Evolutionary conservation across 2,888 invertebrate species (phyloP), one percentile per base, ranked within the genome.

Genomic region (Tiliacea aurago): DNA sequence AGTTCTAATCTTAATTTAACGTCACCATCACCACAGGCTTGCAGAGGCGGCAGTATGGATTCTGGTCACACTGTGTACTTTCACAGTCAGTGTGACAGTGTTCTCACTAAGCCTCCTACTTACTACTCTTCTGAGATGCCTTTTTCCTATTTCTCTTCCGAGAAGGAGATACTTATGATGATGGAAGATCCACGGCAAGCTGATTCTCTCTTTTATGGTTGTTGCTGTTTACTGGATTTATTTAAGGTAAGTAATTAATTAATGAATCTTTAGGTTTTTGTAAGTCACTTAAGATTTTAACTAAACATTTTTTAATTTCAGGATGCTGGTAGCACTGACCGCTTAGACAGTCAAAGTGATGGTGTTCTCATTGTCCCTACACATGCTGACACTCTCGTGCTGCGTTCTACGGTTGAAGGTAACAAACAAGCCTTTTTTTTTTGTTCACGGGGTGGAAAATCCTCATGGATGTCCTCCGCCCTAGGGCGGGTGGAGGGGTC

Each of bases 361-460:
- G 56, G 41, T 56, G 2, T 65, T n/a, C 73, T 73, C 47, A 73
- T 67, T 2, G 77, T 73, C 15, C 73, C 73, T 10, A 28, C 77
- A 13, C 77, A 73, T 49, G 73, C 73, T 49, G 73, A 73, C n/a
- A 56, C 11, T 18, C 55, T 73, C 11, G 73, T 73, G 28, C 41
- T 73, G 47, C 5, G 77, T 47, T 73, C 73, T 41, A 77, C 73
- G 0, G 67, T 73, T 49, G 73, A 73, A 77, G 77, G 73, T 73
- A 64, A 61, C 1, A 15, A 41, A 13, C 13, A 33, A 23, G 15
- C 1, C 18, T 20, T n/a, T n/a, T n/a, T n/a, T n/a, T n/a, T n/a
- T n/a, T n/a, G n/a, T n/a, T n/a, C n/a, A n/a, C n/a, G n/a, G n/a
- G n/a, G n/a, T n/a, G n/a, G n/a, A n/a, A n/a, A n/a, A n/a, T n/a